Conservation (phyloP, 1,140 invertebrate genomes). For the Venustaconcha ellipsiformis region DNA sequence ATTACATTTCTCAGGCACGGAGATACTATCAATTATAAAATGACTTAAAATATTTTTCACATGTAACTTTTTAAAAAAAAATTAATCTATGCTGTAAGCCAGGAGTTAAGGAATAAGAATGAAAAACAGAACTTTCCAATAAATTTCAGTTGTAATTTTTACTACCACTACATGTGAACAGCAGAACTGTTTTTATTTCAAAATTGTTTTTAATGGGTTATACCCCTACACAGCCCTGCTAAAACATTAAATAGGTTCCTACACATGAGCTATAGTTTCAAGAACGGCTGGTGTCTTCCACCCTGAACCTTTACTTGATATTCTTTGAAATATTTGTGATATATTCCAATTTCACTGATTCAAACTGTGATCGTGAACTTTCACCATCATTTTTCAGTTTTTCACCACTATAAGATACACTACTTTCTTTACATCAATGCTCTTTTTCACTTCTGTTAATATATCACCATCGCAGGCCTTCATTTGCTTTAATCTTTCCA, state of each 20-base stretch:
- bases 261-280: background rate
- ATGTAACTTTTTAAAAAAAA: no score
- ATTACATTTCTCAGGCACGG: no score
- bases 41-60: no score
- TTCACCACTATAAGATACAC: background rate
- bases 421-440: background rate
- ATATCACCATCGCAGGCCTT: background rate
- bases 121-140: no score
- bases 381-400: background rate
- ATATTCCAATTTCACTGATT: background rate
- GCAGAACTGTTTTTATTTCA: no score
- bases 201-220: no score
- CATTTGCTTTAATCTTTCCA: background rate
- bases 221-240: no score
- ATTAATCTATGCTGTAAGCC: no score
- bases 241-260: background rate
- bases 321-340: constrained; percentile 7
- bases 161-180: no score
- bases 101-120: no score
- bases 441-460: background rate
- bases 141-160: no score
- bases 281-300: background rate
- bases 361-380: background rate
- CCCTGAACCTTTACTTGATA: constrained; percentile 5
- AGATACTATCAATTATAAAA: no score